Base-by-base conservation (phyloP, 53 echinoderm and acorn worm genomes). In the Hippasteria phrygiana region DNA sequence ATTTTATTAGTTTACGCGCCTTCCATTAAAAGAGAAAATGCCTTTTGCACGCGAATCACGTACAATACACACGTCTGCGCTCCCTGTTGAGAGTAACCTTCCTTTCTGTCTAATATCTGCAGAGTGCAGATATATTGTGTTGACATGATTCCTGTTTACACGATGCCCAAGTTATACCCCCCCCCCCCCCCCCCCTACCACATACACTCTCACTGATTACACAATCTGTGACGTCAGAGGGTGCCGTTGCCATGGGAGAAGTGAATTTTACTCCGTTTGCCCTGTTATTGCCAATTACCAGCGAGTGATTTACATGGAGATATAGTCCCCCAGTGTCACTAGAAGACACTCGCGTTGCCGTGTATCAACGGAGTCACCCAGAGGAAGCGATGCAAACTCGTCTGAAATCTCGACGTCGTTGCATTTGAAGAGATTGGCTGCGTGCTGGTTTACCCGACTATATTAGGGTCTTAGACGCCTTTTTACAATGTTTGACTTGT, bases 201-300 rank as follows among this genome's bases (percentile, higher is more conserved):
- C 11, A 48, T 28, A 55, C 55, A 11, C 77, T 77, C n/a, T 2
- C 55, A 4, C 43, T 48, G 70, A 50, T 69, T 69, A 70, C 83
- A 64, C 79, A 79, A 62, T 59, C 33, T 18, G 45, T 83, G 83
- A 83, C 83, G 83, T 83, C 83, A 83, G 69, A 17, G 27, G 1
- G 56, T 12, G 16, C 50, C 70, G 71, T 71, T 85, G 70, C 53
- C 37, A 85, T 70, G 83, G 70, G 20, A 17, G 67, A 46, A 13
- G 31, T 29, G 24, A 28, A 65, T 47, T 67, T 66, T 69, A 33
- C 69, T 63, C 48, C 64, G 41, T 63, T 81, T 65, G 28, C 65
- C 2, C 45, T 42, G 64, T 70, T 33, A 20, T 56, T 78, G 20
- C 55, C 55, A 78, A 55, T 78, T 56, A 78, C 55, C 43, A 26